These are phyloP conservation scores for Watsonalla cultraria DNA, from an alignment of 2,888 invertebrate genomes.

Conservation along the genomic window DNA sequence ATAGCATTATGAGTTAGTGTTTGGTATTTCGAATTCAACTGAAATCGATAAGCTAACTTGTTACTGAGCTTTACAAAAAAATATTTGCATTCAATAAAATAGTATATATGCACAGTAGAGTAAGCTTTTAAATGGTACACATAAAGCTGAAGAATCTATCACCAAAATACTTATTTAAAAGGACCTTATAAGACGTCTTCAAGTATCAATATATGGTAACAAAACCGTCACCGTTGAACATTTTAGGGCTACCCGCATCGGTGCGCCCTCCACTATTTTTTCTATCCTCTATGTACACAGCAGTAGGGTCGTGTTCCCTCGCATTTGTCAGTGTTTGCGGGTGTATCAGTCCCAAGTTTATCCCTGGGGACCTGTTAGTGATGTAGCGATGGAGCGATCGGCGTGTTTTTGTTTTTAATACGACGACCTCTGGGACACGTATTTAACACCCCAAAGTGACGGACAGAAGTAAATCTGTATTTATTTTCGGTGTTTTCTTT, in stretches of 20 bases:
- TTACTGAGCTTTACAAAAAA: no score
- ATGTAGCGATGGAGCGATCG: conserved; percentile 35
- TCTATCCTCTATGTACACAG: neutral
- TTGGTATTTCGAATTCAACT: no score
- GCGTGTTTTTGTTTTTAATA: conserved; percentile 54
- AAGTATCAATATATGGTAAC: neutral
- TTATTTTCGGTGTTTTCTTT: neutral
- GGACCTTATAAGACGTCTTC: no score
- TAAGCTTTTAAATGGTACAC: no score
- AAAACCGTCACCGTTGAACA: conserved; percentile 3
- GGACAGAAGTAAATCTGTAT: neutral
- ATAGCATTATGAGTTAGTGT: no score
- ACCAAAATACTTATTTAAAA: no score
- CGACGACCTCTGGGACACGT: conserved; percentile 30
- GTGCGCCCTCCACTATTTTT: neutral
- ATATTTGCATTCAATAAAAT: no score
- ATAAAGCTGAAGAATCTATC: no score
- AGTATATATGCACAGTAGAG: no score
- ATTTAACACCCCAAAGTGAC: conserved; percentile 8
- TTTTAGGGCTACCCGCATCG: conserved; percentile 19
- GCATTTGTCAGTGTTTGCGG: conserved; percentile 1
- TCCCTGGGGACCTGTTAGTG: conserved; percentile 46
- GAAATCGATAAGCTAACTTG: no score
- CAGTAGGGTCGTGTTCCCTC: neutral
- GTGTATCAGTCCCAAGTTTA: conserved; percentile 9